Conservation (phyloP, 2,888 invertebrate species). For the Selenia dentaria region DNA sequence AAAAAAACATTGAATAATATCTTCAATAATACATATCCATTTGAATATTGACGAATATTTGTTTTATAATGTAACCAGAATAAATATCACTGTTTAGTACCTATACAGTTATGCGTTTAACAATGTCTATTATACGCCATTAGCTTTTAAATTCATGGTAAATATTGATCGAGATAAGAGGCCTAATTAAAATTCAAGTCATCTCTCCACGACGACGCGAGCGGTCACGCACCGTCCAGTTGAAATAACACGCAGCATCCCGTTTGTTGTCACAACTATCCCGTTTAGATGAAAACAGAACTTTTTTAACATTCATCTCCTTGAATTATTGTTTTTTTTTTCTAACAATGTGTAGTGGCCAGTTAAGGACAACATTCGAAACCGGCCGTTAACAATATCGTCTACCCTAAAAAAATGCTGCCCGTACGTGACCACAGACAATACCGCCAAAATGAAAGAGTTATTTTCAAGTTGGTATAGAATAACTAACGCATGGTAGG, state of each 20-base stretch:
- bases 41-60: too few relatives aligned
- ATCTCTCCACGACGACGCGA: slow-evolving; percentile 36
- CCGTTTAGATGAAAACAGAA: slow-evolving; percentile 52
- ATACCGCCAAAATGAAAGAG: slow-evolving; percentile 49
- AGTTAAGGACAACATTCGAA: slow-evolving; percentile 28
- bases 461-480: slow-evolving; percentile 32
- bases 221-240: slow-evolving; percentile 71
- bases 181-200: slow-evolving; percentile 63
- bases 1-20: too few relatives aligned
- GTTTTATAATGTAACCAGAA: too few relatives aligned
- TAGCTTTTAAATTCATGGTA: slow-evolving; percentile 6
- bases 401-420: slow-evolving; percentile 13
- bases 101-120: too few relatives aligned
- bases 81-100: not conserved
- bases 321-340: slow-evolving; percentile 11
- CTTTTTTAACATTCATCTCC: slow-evolving; percentile 25
- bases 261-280: slow-evolving; percentile 55
- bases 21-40: too few relatives aligned
- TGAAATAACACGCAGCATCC: slow-evolving; percentile 80
- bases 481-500: slow-evolving; percentile 31
- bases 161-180: slow-evolving; percentile 22
- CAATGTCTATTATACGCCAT: not conserved
- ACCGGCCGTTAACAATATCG: slow-evolving; percentile 21
- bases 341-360: slow-evolving; percentile 23
- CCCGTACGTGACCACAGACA: slow-evolving; percentile 78